phyloP scores from a whole-genome alignment of 1,140 invertebrate genomes.

The Bradynema listronoti region DNA sequence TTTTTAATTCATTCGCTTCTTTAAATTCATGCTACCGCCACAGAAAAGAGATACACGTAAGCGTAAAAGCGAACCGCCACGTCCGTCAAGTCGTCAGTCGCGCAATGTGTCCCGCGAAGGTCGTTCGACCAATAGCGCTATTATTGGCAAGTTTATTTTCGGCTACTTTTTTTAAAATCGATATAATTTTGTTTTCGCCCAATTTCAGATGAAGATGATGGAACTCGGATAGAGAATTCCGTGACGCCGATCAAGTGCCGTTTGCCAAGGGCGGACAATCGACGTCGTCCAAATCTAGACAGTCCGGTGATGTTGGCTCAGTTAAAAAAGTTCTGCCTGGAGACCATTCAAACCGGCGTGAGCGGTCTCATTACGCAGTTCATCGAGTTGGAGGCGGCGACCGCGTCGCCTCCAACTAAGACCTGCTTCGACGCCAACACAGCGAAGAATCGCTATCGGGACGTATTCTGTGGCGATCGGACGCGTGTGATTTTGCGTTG shows the following conservation, averaged over 20 bases:
- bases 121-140: too few relatives aligned
- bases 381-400: constrained; percentile 8
- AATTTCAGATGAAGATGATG: constrained; percentile 22
- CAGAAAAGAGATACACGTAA: too few relatives aligned
- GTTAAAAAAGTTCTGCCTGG: constrained; percentile 10
- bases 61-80: too few relatives aligned
- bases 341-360: constrained; percentile 16
- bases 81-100: too few relatives aligned
- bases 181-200: too few relatives aligned
- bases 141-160: too few relatives aligned
- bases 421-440: constrained; percentile 24
- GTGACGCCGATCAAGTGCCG: constrained; percentile 3
- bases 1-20: too few relatives aligned
- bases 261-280: background rate
- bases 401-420: constrained; percentile 7
- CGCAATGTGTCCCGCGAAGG: too few relatives aligned
- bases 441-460: constrained; percentile 30
- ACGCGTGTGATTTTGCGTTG: constrained; percentile 79
- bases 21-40: too few relatives aligned
- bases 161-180: too few relatives aligned
- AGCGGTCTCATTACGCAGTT: constrained; percentile 26
- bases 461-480: constrained; percentile 65
- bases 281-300: constrained; percentile 1
- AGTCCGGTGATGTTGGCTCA: background rate
- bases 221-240: constrained; percentile 30